Percentiles rank a stretch among this genome's conserved stretches.
phyloP scores from a whole-genome alignment of 2,797 vertebrate genomes.

The Diglossa cyanea region DNA sequence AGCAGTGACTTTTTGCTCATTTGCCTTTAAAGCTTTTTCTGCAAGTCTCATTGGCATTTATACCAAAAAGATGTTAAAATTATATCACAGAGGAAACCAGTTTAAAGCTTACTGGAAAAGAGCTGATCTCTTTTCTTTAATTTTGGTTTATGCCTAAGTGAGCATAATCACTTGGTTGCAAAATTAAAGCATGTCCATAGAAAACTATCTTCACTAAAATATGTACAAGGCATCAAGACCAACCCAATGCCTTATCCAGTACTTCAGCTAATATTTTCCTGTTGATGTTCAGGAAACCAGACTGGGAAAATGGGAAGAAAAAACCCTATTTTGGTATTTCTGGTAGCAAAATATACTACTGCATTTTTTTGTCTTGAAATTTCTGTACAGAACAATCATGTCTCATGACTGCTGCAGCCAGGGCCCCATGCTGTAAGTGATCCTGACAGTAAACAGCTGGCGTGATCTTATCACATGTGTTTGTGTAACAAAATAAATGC shows the following conservation, averaged over 20 bases:
- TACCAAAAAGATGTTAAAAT: not conserved
- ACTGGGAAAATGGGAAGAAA: not conserved
- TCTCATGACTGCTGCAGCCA: not conserved
- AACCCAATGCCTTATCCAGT: not conserved
- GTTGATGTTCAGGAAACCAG: not conserved
- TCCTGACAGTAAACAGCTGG: constrained; percentile 15
- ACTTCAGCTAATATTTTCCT: not conserved
- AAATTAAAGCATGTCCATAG: not conserved
- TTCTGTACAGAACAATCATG: not conserved
- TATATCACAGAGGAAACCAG: not conserved
- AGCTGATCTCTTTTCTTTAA: not conserved
- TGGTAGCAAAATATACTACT: not conserved
- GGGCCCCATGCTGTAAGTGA: not conserved
- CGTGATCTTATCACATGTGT: not conserved
- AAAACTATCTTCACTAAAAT: not conserved
- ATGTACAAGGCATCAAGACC: not conserved
- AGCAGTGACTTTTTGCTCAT: not conserved
- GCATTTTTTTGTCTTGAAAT: not conserved
- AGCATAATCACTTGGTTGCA: not conserved
- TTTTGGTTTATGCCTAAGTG: not conserved
- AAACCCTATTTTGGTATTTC: not conserved
- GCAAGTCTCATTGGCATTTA: not conserved
- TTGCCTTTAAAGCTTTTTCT: constrained; percentile 5
- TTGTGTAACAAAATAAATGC: not conserved
- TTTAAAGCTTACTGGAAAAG: constrained; percentile 18